A percentile compares a stretch with the other conserved stretches of the same genome.
phyloP scores from a whole-genome alignment of 2,797 vertebrate species.

The Martes flavigula region DNA sequence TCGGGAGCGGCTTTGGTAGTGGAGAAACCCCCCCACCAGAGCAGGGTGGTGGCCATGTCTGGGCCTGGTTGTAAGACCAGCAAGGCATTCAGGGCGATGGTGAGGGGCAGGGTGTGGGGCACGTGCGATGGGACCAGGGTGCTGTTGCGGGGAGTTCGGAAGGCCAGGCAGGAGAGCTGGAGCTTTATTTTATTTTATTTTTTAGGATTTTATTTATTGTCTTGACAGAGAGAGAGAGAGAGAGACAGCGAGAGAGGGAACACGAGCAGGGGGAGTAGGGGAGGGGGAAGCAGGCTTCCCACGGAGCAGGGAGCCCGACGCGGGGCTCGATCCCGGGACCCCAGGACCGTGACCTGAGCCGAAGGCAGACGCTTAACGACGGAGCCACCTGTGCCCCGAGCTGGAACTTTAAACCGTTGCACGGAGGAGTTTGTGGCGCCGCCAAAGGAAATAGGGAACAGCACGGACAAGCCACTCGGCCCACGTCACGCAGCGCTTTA shows the following conservation, averaged over 20 bases:
- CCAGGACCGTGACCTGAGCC: too few relatives aligned
- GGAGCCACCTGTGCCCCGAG: background rate
- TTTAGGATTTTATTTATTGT: too few relatives aligned
- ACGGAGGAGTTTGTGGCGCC: background rate
- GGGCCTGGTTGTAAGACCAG: background rate
- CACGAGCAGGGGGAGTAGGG: too few relatives aligned
- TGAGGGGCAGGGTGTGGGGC: too few relatives aligned
- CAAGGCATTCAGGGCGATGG: rapidly evolving
- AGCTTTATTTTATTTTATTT: too few relatives aligned
- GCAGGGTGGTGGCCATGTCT: rapidly evolving
- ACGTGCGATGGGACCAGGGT: background rate
- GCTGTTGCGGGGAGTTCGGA: rapidly evolving
- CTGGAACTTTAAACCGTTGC: background rate
- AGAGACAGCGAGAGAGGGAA: too few relatives aligned
- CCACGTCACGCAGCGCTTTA: background rate
- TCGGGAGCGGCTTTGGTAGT: rapidly evolving
- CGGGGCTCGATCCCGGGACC: too few relatives aligned
- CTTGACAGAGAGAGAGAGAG: too few relatives aligned
- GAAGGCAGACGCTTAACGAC: too few relatives aligned
- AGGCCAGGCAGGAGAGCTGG: background rate
- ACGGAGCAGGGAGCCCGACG: too few relatives aligned
- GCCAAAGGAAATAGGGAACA: background rate
- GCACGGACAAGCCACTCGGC: background rate
- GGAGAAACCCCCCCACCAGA: rapidly evolving
- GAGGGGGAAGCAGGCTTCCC: too few relatives aligned